phyloP scores from a whole-genome alignment of 2,888 invertebrate species.

The Leptinotarsa tumamoca region DNA sequence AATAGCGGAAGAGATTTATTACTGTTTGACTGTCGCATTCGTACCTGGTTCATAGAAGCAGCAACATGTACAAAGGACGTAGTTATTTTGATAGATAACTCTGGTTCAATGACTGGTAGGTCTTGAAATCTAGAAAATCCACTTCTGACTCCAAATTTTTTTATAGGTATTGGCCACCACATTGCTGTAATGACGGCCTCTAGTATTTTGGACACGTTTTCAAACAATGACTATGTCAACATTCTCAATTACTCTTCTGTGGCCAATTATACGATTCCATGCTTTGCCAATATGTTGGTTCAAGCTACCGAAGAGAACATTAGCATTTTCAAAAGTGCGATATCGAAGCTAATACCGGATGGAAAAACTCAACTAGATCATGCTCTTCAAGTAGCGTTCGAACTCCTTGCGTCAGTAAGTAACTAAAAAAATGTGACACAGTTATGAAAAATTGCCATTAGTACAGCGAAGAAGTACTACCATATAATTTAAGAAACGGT shows the following conservation, averaged over 20 bases:
- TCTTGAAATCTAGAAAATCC: not conserved
- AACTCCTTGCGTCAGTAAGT: slow-evolving; percentile 79
- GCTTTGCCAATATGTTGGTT: slow-evolving; percentile 86
- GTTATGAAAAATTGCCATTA: too few species aligned
- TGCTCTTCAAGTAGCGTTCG: slow-evolving; percentile 88
- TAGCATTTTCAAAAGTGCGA: slow-evolving; percentile 76
- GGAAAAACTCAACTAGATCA: slow-evolving; percentile 87
- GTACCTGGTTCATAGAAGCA: slow-evolving; percentile 97
- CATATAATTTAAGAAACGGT: too few species aligned
- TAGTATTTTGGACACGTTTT: slow-evolving; percentile 92
- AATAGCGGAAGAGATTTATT: slow-evolving; percentile 53
- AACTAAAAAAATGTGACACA: not conserved
- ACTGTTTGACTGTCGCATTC: slow-evolving; percentile 91
- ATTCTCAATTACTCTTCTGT: slow-evolving; percentile 83
- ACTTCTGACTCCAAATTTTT: slow-evolving; percentile 2
- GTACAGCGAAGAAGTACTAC: too few species aligned
- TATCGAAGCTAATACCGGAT: slow-evolving; percentile 76
- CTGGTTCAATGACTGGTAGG: slow-evolving; percentile 96
- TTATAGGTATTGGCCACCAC: slow-evolving; percentile 68
- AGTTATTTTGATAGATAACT: slow-evolving; percentile 92
- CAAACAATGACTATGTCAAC: slow-evolving; percentile 98
- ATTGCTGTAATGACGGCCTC: slow-evolving; percentile 88
- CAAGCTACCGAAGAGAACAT: slow-evolving; percentile 91
- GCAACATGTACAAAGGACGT: slow-evolving; percentile 98
- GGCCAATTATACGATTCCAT: slow-evolving; percentile 82